Percentiles rank a stretch among this genome's conserved stretches.
Conservation (phyloP, 2,797 vertebrate genomes). For the Pterois miles region DNA sequence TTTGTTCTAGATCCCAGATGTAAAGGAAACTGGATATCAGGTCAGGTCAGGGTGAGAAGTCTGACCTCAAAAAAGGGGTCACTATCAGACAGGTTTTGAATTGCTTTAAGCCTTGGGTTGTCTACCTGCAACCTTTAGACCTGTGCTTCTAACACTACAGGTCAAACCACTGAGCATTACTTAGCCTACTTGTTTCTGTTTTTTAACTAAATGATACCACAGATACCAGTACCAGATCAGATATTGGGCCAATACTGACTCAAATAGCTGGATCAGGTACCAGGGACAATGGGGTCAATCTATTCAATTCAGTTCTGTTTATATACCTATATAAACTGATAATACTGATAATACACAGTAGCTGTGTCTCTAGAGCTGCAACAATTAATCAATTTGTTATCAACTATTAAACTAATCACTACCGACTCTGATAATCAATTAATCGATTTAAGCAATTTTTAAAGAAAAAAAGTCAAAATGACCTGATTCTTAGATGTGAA, state of each 20-base stretch:
- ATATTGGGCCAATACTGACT: too few species aligned
- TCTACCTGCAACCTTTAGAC: conserved; percentile 7
- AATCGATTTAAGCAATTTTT: too few species aligned
- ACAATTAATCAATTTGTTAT: too few species aligned
- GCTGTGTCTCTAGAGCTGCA: background rate
- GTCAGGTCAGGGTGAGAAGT: conserved; percentile 57
- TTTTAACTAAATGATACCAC: background rate
- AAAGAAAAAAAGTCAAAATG: too few species aligned
- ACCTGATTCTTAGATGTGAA: too few species aligned
- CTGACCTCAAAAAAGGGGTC: conserved; percentile 56
- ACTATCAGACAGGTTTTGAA: conserved; percentile 39
- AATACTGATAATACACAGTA: background rate
- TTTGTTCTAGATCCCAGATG: conserved; percentile 22
- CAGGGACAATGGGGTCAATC: too few species aligned
- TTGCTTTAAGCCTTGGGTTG: conserved; percentile 30
- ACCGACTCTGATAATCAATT: too few species aligned
- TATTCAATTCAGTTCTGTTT: too few species aligned
- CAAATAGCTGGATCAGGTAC: too few species aligned
- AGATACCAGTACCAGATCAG: too few species aligned
- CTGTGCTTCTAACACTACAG: conserved; percentile 11
- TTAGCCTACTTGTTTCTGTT: background rate
- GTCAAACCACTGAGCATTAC: conserved; percentile 2
- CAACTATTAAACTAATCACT: too few species aligned
- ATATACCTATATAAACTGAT: background rate
- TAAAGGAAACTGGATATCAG: conserved; percentile 62